phyloP scores from a whole-genome alignment of 2,113 vertebrate genomes.

The Vireo altiloquus region DNA sequence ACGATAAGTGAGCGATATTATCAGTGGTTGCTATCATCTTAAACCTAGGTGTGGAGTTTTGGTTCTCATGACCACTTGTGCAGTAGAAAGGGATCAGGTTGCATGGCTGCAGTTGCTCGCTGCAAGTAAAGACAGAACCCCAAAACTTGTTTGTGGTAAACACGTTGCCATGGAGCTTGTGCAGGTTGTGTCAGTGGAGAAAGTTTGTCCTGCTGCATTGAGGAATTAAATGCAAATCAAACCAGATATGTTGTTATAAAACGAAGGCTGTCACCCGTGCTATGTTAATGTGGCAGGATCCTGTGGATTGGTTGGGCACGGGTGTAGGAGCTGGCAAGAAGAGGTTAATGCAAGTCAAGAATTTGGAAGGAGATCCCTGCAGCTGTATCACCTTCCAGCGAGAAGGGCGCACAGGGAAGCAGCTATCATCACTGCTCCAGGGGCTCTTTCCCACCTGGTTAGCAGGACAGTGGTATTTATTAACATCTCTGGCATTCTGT shows the following conservation, averaged over 20 bases:
- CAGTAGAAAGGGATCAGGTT: background rate
- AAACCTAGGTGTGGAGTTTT: conserved; percentile 11
- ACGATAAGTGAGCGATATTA: background rate
- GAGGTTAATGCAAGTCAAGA: background rate
- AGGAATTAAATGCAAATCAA: background rate
- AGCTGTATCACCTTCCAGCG: background rate
- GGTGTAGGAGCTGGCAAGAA: background rate
- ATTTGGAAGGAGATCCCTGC: background rate
- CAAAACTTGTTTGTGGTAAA: background rate
- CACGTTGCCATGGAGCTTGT: background rate
- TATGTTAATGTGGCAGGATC: background rate
- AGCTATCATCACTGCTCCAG: background rate
- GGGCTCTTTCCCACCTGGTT: background rate
- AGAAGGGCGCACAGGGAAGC: background rate
- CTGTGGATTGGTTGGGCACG: background rate
- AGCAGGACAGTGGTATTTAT: background rate
- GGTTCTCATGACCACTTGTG: background rate
- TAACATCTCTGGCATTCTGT: background rate
- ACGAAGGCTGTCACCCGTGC: background rate
- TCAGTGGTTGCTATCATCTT: background rate
- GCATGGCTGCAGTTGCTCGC: background rate
- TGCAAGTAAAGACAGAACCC: conserved; percentile 1
- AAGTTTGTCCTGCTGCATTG: background rate
- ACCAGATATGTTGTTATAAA: background rate
- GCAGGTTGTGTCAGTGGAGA: background rate